Evolutionary conservation across 2,888 invertebrate species (phyloP).

Genomic region (Netelia fuscicornis): DNA sequence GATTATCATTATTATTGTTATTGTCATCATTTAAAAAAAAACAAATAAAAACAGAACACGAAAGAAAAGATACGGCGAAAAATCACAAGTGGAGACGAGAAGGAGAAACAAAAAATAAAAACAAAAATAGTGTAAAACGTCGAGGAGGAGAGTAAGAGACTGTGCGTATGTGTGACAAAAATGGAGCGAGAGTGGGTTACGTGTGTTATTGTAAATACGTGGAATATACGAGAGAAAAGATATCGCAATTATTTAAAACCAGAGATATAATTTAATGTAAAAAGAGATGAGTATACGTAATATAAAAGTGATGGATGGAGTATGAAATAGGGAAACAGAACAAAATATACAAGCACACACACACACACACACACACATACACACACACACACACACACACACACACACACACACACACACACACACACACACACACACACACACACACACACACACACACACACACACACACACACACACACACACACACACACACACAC

Average conservation of each 20-base stretch:
- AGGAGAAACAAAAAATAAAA: not conserved
- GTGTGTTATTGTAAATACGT: slow-evolving; percentile 65
- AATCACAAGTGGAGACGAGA: slow-evolving; percentile 25
- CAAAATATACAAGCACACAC: slow-evolving; percentile 56
- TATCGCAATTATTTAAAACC: slow-evolving; percentile 81
- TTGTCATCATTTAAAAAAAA: slow-evolving; percentile 21
- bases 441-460: no score
- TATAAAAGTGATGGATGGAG: slow-evolving; percentile 75
- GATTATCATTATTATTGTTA: slow-evolving; percentile 41
- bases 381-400: no score
- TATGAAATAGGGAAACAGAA: slow-evolving; percentile 72
- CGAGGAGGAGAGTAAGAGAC: slow-evolving; percentile 66
- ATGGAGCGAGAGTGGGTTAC: slow-evolving; percentile 61
- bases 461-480: no score
- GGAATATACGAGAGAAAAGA: slow-evolving; percentile 74
- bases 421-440: no score
- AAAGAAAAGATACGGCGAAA: not conserved
- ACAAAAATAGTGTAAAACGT: slow-evolving; percentile 20
- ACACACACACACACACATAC: no score
- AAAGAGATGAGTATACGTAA: slow-evolving; percentile 76
- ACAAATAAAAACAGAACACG: slow-evolving; percentile 4
- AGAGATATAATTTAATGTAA: slow-evolving; percentile 82
- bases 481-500: no score
- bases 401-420: no score
- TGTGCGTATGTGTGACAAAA: slow-evolving; percentile 58